Evolutionary conservation across 2,888 invertebrate species (phyloP), one percentile per base, ranked within the genome.

Genomic region (Drosophila acutilabella): DNA sequence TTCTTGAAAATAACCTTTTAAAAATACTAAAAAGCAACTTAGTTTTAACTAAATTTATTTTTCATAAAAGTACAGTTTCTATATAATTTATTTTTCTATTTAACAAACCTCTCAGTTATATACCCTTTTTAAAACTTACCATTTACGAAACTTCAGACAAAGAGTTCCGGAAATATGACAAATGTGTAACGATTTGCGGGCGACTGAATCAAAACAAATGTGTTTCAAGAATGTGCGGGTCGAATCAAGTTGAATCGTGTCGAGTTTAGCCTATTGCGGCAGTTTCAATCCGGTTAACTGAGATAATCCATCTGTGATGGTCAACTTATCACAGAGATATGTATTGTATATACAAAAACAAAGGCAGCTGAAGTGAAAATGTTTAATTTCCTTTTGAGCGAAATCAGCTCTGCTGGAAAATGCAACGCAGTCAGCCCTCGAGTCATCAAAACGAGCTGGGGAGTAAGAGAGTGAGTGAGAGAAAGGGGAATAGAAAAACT

Each of bases 311-410:
- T 64, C 47, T 48, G 51, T 44, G 51, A 13, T 65, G 72, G 79
- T 77, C 71, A 79, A 66, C 52, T 72, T 60, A 74, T 62, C 70
- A 57, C 69, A 23, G 42, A 42, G 11, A 26, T 40, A 59, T 40
- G n/a, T 38, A 14, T 36, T 16, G 14, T 38, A 20, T 20, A 20
- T 20, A 23, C 18, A 52, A 71, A 66, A 73, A 59, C 69, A 70
- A 69, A 66, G 71, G 64, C 64, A 33, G 71, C 56, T 77, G 69
- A 64, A 71, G 71, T 67, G 74, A 70, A 86, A 80, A 78, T 71
- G 78, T 88, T 86, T 86, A 88, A 86, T 86, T 86, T 86, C 86
- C 86, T 80, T 71, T 76, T 69, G 68, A 78, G 33, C 41, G 11
- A 40, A 16, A 44, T 6, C 40, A 45, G 38, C 65, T 70, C 68